Percentiles rank a stretch among this genome's conserved stretches.
Evolutionary conservation across 2,888 invertebrate species (phyloP).

Genomic region (Idaea aversata): DNA sequence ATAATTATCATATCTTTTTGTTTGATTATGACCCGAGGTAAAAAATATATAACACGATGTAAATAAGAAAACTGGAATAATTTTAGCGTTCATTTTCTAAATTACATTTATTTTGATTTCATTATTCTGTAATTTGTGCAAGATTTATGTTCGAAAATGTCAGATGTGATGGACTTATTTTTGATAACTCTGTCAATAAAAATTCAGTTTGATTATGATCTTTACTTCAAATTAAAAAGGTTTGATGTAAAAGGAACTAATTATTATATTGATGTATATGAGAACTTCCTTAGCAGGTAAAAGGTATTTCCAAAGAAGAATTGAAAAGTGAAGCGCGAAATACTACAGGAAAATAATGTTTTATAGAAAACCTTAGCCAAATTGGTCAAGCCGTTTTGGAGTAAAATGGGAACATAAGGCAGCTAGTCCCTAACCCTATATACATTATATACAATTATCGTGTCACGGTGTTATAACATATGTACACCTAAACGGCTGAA

Average conservation of each 20-base stretch:
- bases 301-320: no score
- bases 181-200: neutral
- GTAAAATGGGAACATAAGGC: no score
- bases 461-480: no score
- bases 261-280: no score
- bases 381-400: neutral
- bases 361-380: no score
- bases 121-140: neutral
- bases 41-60: slow-evolving; percentile 39
- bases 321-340: no score
- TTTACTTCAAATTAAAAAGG: slow-evolving; percentile 12
- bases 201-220: slow-evolving; percentile 7
- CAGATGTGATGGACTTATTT: neutral
- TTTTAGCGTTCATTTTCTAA: slow-evolving; percentile 43
- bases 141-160: neutral
- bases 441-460: no score
- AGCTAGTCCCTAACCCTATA: no score
- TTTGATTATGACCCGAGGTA: slow-evolving; percentile 26
- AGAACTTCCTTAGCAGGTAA: no score
- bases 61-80: slow-evolving; percentile 33
- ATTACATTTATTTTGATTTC: neutral
- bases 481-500: no score
- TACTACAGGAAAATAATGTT: no score
- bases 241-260: no score
- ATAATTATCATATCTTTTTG: slow-evolving; percentile 45